Base-by-base conservation (phyloP, 2,888 invertebrate species). In the Monochamus alternatus region DNA sequence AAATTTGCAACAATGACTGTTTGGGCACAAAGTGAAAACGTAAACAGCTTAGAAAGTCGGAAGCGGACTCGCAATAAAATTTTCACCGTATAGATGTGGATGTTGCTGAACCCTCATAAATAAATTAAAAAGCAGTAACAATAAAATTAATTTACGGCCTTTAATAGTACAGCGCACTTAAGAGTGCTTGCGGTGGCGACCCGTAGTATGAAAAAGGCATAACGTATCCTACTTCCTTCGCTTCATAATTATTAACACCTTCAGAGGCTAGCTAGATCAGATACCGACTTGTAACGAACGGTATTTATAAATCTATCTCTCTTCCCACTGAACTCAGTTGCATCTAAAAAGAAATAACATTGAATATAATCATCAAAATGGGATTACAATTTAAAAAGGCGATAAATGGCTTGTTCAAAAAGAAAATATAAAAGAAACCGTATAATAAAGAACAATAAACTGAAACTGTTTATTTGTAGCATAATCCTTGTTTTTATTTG, bases 121-220 rank as follows among this genome's bases (percentile, higher is more conserved):
- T 10, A 66, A 66, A 55, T 66, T 38, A 66, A 66, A 66, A 66
- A 66, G 5, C n/a, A 51, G 7, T 55, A 66, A 55, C 52, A 66
- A 66, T 66, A 32, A 66, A 66, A 55, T 66, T 66, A 66, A 66
- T 66, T 66, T 66, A 66, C 55, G 55, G 30, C 64, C 64, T 31
- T 38, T 43, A 30, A 47, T 65, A 44, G 51, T 65, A 51, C 43
- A 47, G 51, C 64, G 51, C 44, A 51, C 47, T 22, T 47, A 10
- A 4, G 14, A 47, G 22, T 3, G 12, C 47, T 65, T 30, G 22
- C 51, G 64, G 31, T 51, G 64, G 22, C 64, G 30, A 22, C 44
- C 30, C 10, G 12, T 65, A 65, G 44, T 47, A 47, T 65, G 47
- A 47, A 51, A 51, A 65, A 65, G 64, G 47, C 30, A 30, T 65